Percentiles rank a stretch among this genome's conserved stretches.
These are phyloP conservation scores for Irena cyanogastra DNA, from an alignment of 2,113 vertebrate genomes.

Conservation along the genomic window DNA sequence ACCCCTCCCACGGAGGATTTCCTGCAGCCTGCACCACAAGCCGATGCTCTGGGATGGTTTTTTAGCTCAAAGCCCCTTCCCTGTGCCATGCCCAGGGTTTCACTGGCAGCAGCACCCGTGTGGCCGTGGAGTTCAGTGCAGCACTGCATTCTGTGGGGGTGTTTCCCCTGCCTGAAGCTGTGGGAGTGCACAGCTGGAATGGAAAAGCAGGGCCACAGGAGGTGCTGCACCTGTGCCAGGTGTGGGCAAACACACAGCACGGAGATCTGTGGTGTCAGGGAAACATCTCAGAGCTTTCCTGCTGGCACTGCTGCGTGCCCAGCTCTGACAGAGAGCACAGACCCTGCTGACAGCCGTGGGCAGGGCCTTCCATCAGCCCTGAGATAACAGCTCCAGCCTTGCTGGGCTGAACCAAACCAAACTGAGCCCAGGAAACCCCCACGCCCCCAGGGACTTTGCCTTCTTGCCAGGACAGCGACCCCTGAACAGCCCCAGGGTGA, in stretches of 20 bases:
- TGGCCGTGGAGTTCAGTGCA: fast-evolving
- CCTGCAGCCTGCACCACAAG: not conserved
- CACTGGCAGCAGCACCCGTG: not conserved
- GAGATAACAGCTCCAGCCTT: not conserved
- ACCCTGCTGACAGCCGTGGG: not conserved
- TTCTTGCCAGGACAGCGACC: not conserved
- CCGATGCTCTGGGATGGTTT: fast-evolving
- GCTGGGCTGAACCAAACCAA: fast-evolving
- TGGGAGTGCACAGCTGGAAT: not conserved
- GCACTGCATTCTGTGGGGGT: not conserved
- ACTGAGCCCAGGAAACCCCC: not conserved
- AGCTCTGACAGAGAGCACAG: not conserved
- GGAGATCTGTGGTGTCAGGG: not conserved
- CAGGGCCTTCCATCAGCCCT: not conserved
- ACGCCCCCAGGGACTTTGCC: not conserved
- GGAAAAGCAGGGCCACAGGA: not conserved
- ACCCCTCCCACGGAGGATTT: not conserved
- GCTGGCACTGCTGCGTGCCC: not conserved
- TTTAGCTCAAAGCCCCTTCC: not conserved
- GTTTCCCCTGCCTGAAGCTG: not conserved
- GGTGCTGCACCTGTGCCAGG: fast-evolving
- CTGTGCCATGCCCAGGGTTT: not conserved
- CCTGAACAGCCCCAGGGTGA: not conserved
- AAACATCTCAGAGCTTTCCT: not conserved
- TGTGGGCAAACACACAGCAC: not conserved